Evolutionary conservation across 2,888 invertebrate species (phyloP), one percentile per base, ranked within the genome.

Genomic region (Chymomyza caudatula): DNA sequence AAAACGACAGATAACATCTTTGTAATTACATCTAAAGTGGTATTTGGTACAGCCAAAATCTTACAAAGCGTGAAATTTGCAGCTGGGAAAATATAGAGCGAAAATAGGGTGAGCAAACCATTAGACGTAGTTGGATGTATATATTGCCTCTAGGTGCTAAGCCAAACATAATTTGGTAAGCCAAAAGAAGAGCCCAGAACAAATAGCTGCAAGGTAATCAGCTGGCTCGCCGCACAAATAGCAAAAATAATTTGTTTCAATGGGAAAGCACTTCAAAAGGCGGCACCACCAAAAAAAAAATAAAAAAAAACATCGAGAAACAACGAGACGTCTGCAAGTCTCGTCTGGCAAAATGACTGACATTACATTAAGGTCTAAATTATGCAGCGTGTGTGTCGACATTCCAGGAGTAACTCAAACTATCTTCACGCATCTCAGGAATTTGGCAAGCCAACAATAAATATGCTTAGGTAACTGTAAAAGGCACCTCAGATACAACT

Each of bases 131-230:
- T 22, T 52, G 8, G 53, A 47, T 23, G 54, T 20, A 51, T n/a
- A 54, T 6, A 29, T n/a, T 25, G 59, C 47, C 55, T 62, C 51
- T 47, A 70, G 65, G 71, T 77, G 70, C 71, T 71, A 75, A 72
- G 53, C 58, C 51, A 60, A 44, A 59, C 49, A 65, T 62, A 42
- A 59, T 63, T 53, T 63, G 64, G 63, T 59, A 43, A 63, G 53
- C 58, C 52, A 20, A 13, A 1, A 53, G 42, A 8, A 19, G 17
- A 64, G 65, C 62, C 63, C 64, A 62, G 71, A 75, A 68, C 71
- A 80, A 76, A 75, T 71, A 75, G 73, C 73, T 67, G 63, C 29
- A 69, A 78, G 76, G 81, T 75, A 77, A 78, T 81, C 81, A 80
- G 78, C 78, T 71, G 79, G 60, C 71, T 52, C 60, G 55, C 25